Conservation (phyloP, 2,113 vertebrate genomes). For the Ardeotis arabs region DNA sequence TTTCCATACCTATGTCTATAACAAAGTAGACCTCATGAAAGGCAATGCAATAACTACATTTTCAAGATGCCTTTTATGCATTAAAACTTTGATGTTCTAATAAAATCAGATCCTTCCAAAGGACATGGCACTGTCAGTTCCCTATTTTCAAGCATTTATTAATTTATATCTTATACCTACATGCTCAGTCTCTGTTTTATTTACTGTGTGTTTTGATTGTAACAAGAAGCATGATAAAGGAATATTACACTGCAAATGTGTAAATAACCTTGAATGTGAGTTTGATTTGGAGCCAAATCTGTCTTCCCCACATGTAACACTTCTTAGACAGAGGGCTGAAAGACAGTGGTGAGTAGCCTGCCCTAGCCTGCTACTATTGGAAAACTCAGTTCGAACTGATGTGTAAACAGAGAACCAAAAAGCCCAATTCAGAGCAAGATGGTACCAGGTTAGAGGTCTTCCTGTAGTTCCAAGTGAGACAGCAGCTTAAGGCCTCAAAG, state of each 20-base stretch:
- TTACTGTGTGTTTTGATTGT: not conserved
- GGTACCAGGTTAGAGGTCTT: not conserved
- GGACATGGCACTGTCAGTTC: not conserved
- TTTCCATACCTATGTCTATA: not conserved
- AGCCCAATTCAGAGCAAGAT: not conserved
- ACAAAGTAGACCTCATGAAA: not conserved
- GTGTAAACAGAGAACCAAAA: not conserved
- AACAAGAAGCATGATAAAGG: not conserved
- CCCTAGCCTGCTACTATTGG: not conserved
- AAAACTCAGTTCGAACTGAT: not conserved
- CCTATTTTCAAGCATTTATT: not conserved
- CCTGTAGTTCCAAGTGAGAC: not conserved
- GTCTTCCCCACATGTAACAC: not conserved
- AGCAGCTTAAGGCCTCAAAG: not conserved
- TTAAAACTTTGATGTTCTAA: not conserved
- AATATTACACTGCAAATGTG: not conserved
- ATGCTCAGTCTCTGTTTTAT: not conserved
- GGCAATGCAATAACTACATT: not conserved
- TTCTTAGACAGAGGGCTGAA: not conserved
- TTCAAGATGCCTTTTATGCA: slow-evolving; percentile 12
- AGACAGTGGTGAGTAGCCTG: not conserved
- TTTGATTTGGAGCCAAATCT: not conserved
- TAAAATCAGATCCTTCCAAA: not conserved
- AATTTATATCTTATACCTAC: not conserved
- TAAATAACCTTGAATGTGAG: not conserved